Conservation (phyloP, 92 coral and sea anemone species). For the Palythoa caribaeorum region DNA sequence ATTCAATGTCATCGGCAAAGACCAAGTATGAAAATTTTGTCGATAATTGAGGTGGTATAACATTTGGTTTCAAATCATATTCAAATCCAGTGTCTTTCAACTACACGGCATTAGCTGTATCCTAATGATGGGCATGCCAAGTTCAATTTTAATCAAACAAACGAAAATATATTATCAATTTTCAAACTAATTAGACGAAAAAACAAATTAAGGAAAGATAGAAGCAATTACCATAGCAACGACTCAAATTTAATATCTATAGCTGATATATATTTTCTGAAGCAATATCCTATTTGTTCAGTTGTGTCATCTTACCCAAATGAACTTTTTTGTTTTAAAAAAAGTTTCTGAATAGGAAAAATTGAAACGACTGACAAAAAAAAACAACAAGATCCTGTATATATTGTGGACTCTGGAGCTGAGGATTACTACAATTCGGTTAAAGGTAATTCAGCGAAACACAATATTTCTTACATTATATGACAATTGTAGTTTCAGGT, state of each 20-base stretch:
- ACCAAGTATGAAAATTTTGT: conserved; percentile 25
- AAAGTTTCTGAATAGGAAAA: background rate
- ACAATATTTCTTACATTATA: background rate
- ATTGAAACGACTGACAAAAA: background rate
- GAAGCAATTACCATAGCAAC: conserved; percentile 8
- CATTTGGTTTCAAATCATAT: background rate
- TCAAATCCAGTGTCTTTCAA: background rate
- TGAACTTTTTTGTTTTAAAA: background rate
- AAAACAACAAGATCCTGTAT: too few relatives aligned
- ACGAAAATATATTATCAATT: conserved; percentile 4
- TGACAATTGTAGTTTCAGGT: background rate
- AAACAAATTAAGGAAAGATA: background rate
- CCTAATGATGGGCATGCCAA: background rate
- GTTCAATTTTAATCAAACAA: conserved; percentile 20
- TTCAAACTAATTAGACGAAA: background rate
- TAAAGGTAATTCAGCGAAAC: background rate
- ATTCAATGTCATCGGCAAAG: conserved; percentile 2
- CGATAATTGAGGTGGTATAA: conserved; percentile 14
- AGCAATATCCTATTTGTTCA: background rate
- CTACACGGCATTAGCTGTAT: background rate
- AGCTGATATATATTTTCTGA: background rate
- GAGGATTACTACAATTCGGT: background rate
- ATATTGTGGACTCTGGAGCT: background rate
- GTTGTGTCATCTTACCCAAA: background rate
- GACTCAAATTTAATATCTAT: background rate